phyloP scores from a whole-genome alignment of 92 coral and sea anemone genomes.

The Micromussa lordhowensis region DNA sequence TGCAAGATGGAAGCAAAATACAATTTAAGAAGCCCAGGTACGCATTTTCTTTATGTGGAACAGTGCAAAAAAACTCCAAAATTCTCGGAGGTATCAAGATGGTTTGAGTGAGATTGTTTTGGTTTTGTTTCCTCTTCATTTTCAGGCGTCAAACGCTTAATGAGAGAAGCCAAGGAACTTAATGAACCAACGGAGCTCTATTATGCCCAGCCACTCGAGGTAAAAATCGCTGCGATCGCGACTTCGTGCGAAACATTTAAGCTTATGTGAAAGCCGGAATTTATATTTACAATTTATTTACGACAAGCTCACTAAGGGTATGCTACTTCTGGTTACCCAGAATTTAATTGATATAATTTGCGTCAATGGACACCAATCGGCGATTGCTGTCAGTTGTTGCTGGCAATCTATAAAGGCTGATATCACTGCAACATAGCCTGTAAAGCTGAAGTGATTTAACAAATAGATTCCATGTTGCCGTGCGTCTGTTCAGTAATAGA shows the following conservation, averaged over 20 bases:
- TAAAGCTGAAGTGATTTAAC: no score
- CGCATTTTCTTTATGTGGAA: neutral
- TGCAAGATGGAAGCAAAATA: slow-evolving; percentile 85
- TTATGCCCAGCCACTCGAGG: slow-evolving; percentile 98
- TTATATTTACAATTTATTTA: neutral
- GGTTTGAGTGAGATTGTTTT: neutral
- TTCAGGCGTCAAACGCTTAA: slow-evolving; percentile 95
- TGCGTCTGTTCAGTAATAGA: no score
- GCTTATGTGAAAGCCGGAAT: neutral
- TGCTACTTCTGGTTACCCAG: neutral
- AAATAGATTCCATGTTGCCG: no score
- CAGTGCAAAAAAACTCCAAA: neutral
- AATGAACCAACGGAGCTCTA: slow-evolving; percentile 87
- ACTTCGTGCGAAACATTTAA: neutral
- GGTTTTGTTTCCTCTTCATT: slow-evolving; percentile 6
- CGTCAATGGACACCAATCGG: neutral
- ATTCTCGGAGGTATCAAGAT: neutral
- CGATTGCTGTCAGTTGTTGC: neutral
- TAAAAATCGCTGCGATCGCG: slow-evolving; percentile 7
- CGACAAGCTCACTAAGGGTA: no score
- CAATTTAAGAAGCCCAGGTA: slow-evolving; percentile 94
- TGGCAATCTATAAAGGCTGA: neutral
- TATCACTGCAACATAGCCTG: neutral
- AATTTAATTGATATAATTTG: neutral
- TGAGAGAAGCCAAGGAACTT: slow-evolving; percentile 96